Evolutionary conservation across 2,113 vertebrate genomes (phyloP).

Genomic region (Sylvilagus bachmani): DNA sequence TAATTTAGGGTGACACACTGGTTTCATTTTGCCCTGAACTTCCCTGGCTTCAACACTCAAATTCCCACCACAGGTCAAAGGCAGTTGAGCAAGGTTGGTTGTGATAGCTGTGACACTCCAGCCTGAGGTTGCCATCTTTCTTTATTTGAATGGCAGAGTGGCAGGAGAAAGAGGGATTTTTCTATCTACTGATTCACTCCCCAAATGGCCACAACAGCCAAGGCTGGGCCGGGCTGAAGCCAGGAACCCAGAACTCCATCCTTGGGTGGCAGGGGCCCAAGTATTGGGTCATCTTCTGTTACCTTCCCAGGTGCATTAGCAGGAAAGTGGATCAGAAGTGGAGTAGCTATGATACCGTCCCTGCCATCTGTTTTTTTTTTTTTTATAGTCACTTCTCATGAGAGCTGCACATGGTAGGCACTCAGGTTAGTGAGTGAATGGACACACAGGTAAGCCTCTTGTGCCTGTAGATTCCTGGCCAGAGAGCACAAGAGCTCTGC

Average conservation of each 20-base stretch:
- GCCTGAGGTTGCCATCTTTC: background rate
- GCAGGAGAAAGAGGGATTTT: too few relatives aligned
- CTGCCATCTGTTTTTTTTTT: too few relatives aligned
- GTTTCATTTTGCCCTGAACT: background rate
- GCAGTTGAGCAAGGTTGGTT: background rate
- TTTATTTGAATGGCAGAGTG: too few relatives aligned
- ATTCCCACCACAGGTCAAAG: background rate
- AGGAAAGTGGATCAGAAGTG: too few relatives aligned
- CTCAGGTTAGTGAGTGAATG: background rate
- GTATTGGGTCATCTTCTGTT: too few relatives aligned
- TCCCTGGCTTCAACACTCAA: background rate
- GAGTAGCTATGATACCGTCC: too few relatives aligned
- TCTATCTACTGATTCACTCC: too few relatives aligned
- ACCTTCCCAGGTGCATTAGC: too few relatives aligned
- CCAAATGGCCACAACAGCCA: too few relatives aligned
- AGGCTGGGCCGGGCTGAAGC: too few relatives aligned
- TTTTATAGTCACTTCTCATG: slow-evolving; percentile 2
- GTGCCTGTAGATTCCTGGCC: background rate
- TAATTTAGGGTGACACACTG: background rate
- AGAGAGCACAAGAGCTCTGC: background rate
- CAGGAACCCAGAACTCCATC: too few relatives aligned
- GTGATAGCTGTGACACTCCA: background rate
- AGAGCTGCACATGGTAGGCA: background rate
- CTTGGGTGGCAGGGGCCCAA: too few relatives aligned
- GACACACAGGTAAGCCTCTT: background rate